phyloP scores from a whole-genome alignment of 2,113 vertebrate species.

The Grallaria varia region DNA sequence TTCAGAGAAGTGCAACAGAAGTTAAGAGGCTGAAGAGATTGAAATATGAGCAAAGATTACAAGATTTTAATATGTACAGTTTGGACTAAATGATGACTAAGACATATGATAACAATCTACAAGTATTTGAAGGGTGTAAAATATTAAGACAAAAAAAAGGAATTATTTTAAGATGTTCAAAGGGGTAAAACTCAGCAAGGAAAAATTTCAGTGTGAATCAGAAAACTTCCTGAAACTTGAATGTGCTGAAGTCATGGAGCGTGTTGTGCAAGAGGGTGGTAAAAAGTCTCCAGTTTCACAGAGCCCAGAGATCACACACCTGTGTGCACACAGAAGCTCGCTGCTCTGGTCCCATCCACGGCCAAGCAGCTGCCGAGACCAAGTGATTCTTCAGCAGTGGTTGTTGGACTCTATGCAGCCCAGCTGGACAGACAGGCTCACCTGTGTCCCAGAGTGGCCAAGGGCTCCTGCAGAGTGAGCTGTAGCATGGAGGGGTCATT shows the following conservation, averaged over 20 bases:
- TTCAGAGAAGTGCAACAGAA: slow-evolving; percentile 64
- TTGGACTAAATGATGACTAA: slow-evolving; percentile 67
- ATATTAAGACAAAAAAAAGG: slow-evolving; percentile 46
- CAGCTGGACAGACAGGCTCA: rapidly evolving
- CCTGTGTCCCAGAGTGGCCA: not conserved
- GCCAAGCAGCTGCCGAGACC: not conserved
- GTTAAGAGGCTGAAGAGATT: slow-evolving; percentile 65
- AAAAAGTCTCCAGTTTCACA: not conserved
- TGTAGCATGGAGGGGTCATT: not conserved
- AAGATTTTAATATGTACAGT: slow-evolving; percentile 66
- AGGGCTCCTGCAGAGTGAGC: not conserved
- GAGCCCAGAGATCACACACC: not conserved
- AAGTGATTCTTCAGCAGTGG: not conserved
- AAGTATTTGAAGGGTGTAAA: slow-evolving; percentile 69
- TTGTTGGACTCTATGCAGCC: not conserved
- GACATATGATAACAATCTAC: slow-evolving; percentile 67
- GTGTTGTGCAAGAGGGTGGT: not conserved
- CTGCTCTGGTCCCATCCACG: not conserved
- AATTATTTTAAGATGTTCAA: slow-evolving; percentile 56
- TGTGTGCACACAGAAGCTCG: rapidly evolving
- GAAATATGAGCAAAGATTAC: slow-evolving; percentile 70
- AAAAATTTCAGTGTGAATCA: slow-evolving; percentile 48
- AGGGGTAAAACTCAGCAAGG: slow-evolving; percentile 40
- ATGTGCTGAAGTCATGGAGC: not conserved
- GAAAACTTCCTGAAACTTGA: not conserved